phyloP scores from a whole-genome alignment of 2,113 vertebrate genomes.

The Neofelis nebulosa region DNA sequence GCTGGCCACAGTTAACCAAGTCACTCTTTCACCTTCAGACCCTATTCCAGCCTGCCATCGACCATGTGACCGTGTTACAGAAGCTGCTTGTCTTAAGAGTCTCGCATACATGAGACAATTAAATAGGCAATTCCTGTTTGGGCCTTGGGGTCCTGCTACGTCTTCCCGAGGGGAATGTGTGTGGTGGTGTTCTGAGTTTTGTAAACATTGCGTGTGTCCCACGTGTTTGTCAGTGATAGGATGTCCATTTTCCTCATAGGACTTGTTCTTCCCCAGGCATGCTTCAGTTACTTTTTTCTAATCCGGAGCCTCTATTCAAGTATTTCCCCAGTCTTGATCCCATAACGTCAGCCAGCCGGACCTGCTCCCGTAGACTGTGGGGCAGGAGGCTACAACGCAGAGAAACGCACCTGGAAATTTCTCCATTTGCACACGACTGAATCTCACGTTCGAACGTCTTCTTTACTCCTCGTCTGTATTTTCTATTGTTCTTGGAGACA shows the following conservation, averaged over 20 bases:
- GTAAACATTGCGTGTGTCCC: background rate
- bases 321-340: background rate
- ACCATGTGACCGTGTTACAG: background rate
- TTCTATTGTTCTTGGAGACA: background rate
- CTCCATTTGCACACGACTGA: background rate
- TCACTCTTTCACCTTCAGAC: background rate
- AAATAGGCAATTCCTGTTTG: background rate
- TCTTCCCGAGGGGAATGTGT: background rate
- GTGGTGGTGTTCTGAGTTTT: background rate
- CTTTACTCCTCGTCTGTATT: background rate
- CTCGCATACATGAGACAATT: background rate
- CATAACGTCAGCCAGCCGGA: background rate
- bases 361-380: background rate
- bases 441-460: background rate
- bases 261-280: background rate
- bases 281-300: background rate
- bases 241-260: background rate
- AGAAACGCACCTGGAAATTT: background rate
- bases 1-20: background rate
- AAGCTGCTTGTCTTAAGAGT: background rate
- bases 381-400: background rate
- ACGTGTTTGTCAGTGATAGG: background rate
- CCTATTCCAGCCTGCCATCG: background rate
- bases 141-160: background rate
- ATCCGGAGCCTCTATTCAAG: background rate